Conservation (phyloP, 1,140 invertebrate species). For the Drosophila pectinifera region DNA sequence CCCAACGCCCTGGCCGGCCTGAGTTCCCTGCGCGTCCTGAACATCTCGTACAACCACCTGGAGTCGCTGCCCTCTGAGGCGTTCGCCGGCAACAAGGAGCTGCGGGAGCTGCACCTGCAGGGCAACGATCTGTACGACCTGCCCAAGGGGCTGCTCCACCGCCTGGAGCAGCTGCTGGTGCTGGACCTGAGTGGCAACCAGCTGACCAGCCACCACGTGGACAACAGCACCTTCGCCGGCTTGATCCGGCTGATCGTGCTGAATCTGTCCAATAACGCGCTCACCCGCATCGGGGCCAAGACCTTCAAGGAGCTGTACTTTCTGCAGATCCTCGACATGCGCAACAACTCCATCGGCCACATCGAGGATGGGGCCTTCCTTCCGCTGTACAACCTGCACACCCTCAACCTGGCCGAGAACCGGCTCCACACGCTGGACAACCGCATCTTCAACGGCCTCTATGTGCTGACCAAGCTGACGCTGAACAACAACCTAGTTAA, state of each 20-base stretch:
- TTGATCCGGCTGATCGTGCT: constrained; percentile 89
- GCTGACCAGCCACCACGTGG: constrained; percentile 89
- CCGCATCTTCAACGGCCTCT: constrained; percentile 92
- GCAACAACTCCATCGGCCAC: constrained; percentile 91
- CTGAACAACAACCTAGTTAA: constrained; percentile 92
- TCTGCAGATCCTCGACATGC: constrained; percentile 92
- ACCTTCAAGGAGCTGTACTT: constrained; percentile 93
- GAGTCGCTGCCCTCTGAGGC: constrained; percentile 89
- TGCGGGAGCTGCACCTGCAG: constrained; percentile 90
- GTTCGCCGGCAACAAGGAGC: constrained; percentile 89
- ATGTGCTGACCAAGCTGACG: constrained; percentile 91
- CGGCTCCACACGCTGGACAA: constrained; percentile 90
- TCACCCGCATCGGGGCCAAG: constrained; percentile 88
- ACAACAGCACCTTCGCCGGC: constrained; percentile 89
- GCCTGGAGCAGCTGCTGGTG: constrained; percentile 89
- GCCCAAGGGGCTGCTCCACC: constrained; percentile 89
- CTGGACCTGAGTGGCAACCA: constrained; percentile 91
- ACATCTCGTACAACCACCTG: constrained; percentile 91
- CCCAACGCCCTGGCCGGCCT: constrained; percentile 89
- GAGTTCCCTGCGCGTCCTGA: constrained; percentile 89
- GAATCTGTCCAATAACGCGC: constrained; percentile 89
- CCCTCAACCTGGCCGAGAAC: constrained; percentile 91
- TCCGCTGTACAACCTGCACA: constrained; percentile 93
- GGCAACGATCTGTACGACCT: constrained; percentile 90
- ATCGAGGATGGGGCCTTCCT: constrained; percentile 92